Evolutionary conservation across 2,888 invertebrate genomes (phyloP), one percentile per base, ranked within the genome.

Genomic region (Himalopsyche anomala): DNA sequence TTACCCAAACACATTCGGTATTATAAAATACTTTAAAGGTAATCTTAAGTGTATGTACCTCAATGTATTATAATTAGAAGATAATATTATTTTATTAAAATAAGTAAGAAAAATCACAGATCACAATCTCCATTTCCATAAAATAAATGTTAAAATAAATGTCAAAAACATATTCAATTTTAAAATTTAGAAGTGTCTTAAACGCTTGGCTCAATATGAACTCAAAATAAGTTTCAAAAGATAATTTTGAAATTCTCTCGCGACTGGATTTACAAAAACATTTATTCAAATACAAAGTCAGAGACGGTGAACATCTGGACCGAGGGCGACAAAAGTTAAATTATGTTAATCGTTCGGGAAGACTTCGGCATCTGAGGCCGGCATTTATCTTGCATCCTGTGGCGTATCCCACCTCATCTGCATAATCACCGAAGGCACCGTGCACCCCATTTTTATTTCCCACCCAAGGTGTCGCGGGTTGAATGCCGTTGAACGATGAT

Each of bases 261-360:
- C 74, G 74, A 9, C 36, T 74, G 28, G 74, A 74, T 74, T 74
- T 74, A 74, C 38, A 74, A 74, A 74, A 74, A 74, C 74, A 74
- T 74, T 74, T 74, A 74, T 74, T 74, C 74, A 74, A 74, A 74
- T 74, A 74, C 74, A 28, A 36, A 74, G 74, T 74, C 74, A 74
- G 74, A 74, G 74, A 74, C 74, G 12, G 74, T 12, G 74, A 74
- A 74, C 74, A 74, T 74, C 74, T 74, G 74, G 74, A 74, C 74
- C 74, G 74, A 74, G 74, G 38, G 88, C 83, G 88, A 87, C 88
- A 87, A 88, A 87, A 88, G 87, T 87, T 87, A 88, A 88, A 86
- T 88, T 88, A 88, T 88, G 88, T 87, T 88, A 88, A 88, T 88
- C 88, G 87, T 55, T 80, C 62, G 80, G 85, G 85, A 85, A 86